Conservation (phyloP, 2,888 invertebrate genomes). For the Corythucha ciliata region DNA sequence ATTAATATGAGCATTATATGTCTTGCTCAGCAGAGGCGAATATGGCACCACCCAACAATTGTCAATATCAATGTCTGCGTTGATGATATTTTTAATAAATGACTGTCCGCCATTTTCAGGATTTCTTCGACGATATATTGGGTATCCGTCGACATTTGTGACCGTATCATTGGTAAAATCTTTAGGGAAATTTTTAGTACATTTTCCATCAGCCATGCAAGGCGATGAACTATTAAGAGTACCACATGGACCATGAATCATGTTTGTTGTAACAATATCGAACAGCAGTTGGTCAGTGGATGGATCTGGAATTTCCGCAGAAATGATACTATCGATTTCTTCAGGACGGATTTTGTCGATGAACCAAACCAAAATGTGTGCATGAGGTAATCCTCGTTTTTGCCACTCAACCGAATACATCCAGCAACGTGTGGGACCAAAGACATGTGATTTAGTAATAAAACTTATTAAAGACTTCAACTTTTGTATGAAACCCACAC, state of each 20-base stretch:
- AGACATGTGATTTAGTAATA: too few species aligned
- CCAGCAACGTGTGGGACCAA: constrained; percentile 26
- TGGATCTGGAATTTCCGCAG: constrained; percentile 38
- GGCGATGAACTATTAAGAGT: constrained; percentile 31
- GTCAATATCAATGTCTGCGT: constrained; percentile 27
- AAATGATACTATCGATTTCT: constrained; percentile 38
- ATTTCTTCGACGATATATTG: constrained; percentile 33
- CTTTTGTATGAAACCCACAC: too few species aligned
- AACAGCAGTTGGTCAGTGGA: constrained; percentile 33
- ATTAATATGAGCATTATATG: constrained; percentile 37
- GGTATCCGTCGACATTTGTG: constrained; percentile 36
- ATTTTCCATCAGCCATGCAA: constrained; percentile 36
- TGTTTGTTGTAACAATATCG: constrained; percentile 37
- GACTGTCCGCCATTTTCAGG: constrained; percentile 30
- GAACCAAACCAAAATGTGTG: constrained; percentile 39
- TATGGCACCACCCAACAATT: constrained; percentile 34
- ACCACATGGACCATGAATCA: constrained; percentile 39
- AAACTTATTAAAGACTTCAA: too few species aligned
- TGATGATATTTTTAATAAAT: constrained; percentile 19
- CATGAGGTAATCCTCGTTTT: constrained; percentile 37
- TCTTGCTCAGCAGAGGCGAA: constrained; percentile 30
- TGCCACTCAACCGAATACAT: constrained; percentile 37
- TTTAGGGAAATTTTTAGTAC: constrained; percentile 34
- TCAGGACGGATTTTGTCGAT: constrained; percentile 36
- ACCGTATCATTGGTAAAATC: constrained; percentile 32